These are phyloP conservation scores for Eueremaeus valkanovi DNA, from an alignment of 2,888 invertebrate genomes.

Conservation along the genomic window DNA sequence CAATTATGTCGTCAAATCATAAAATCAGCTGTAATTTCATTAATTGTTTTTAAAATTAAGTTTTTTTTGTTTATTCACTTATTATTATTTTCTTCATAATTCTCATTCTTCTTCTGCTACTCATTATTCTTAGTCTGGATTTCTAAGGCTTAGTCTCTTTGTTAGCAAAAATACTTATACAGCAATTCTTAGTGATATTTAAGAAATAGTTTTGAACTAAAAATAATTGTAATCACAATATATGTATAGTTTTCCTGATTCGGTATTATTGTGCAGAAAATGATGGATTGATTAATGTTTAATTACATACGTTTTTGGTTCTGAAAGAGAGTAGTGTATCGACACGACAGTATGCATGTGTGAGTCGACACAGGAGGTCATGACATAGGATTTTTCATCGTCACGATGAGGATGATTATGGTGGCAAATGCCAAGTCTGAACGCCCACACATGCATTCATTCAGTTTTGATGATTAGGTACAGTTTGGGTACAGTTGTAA, in stretches of 20 bases:
- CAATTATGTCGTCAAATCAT: background rate
- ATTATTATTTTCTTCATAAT: too few species aligned
- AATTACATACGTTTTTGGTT: slow-evolving; percentile 24
- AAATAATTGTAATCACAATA: background rate
- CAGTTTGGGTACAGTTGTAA: slow-evolving; percentile 1
- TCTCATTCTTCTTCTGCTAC: too few species aligned
- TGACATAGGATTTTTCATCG: slow-evolving; percentile 22
- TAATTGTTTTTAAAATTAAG: background rate
- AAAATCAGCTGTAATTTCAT: background rate
- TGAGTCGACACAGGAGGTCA: slow-evolving; percentile 10
- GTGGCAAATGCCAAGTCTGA: slow-evolving; percentile 14
- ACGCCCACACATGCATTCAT: slow-evolving; percentile 29
- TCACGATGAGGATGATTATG: slow-evolving; percentile 24
- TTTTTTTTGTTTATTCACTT: too few species aligned
- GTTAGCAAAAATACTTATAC: too few species aligned
- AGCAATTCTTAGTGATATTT: background rate
- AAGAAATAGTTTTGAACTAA: background rate
- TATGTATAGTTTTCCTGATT: background rate
- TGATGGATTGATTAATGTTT: slow-evolving; percentile 1
- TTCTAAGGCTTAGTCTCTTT: too few species aligned
- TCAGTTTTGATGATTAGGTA: slow-evolving; percentile 23
- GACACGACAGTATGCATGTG: background rate
- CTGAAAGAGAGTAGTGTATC: background rate
- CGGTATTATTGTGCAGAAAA: background rate
- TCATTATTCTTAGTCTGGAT: too few species aligned